Evolutionary conservation across 2,888 invertebrate genomes (phyloP).

Genomic region (Junonia oenone): DNA sequence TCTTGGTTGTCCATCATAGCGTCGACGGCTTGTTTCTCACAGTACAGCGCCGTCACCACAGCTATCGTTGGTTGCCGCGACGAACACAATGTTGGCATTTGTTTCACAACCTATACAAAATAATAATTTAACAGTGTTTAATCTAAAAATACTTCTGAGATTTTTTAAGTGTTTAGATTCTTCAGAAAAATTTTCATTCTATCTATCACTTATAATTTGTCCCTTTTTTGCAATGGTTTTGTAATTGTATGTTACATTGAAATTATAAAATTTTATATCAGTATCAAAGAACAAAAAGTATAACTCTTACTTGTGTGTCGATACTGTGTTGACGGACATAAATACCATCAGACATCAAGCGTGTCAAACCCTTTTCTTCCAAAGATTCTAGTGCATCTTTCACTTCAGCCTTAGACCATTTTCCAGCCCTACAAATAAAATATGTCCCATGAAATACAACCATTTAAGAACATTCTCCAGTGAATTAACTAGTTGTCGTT

Average conservation of each 20-base stretch:
- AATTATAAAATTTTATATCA: too few species aligned
- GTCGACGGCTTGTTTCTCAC: constrained; percentile 98
- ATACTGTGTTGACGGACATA: constrained; percentile 92
- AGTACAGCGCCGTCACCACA: constrained; percentile 97
- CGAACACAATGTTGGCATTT: constrained; percentile 94
- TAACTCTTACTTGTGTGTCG: constrained; percentile 84
- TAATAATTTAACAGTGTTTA: neutral
- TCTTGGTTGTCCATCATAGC: constrained; percentile 98
- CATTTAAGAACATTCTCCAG: neutral
- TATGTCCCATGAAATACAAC: neutral
- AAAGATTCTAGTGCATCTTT: constrained; percentile 86
- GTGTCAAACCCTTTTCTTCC: constrained; percentile 89
- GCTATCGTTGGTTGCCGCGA: constrained; percentile 97
- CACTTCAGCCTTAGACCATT: constrained; percentile 89
- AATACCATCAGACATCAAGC: constrained; percentile 89
- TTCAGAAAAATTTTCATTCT: too few species aligned
- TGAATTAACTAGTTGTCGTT: too few species aligned
- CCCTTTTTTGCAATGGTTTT: too few species aligned
- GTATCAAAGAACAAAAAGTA: too few species aligned
- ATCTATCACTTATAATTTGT: too few species aligned
- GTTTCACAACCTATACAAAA: constrained; percentile 88
- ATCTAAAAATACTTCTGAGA: too few species aligned
- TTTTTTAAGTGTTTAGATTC: too few species aligned
- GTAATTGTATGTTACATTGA: too few species aligned
- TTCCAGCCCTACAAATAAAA: constrained; percentile 80